Evolutionary conservation across 2,888 invertebrate species (phyloP).

Genomic region (Leucania comma): DNA sequence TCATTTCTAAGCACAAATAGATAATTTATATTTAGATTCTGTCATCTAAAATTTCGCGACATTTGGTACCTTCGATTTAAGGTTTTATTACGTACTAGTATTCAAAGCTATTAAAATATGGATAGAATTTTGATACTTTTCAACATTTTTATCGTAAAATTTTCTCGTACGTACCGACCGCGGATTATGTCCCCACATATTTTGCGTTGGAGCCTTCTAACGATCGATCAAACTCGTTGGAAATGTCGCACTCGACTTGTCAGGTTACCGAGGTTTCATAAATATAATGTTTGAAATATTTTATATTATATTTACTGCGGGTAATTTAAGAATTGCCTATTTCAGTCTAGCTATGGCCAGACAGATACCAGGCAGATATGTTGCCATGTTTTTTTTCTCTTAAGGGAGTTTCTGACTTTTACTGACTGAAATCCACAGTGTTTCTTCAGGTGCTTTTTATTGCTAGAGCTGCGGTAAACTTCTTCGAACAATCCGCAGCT

Average conservation of each 20-base stretch:
- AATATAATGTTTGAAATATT: constrained; percentile 1
- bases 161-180: constrained; percentile 15
- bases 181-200: constrained; percentile 29
- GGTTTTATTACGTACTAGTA: background rate
- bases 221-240: constrained; percentile 49
- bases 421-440: too few relatives aligned
- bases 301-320: background rate
- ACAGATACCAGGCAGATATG: background rate
- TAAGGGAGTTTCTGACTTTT: too few relatives aligned
- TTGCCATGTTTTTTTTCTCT: too few relatives aligned
- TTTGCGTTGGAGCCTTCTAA: constrained; percentile 16
- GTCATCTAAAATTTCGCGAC: too few relatives aligned
- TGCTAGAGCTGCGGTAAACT: too few relatives aligned
- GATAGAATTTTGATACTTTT: constrained; percentile 7
- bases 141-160: constrained; percentile 6
- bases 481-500: too few relatives aligned
- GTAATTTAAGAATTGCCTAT: too few relatives aligned
- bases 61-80: background rate
- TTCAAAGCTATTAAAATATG: constrained; percentile 14
- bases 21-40: too few relatives aligned
- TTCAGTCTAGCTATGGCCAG: too few relatives aligned
- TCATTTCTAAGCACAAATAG: too few relatives aligned
- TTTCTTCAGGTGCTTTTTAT: too few relatives aligned
- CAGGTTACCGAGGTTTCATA: constrained; percentile 11
- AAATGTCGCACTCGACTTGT: constrained; percentile 24